phyloP scores from a whole-genome alignment of 2,888 invertebrate genomes.

The Tenthredo amoena region DNA sequence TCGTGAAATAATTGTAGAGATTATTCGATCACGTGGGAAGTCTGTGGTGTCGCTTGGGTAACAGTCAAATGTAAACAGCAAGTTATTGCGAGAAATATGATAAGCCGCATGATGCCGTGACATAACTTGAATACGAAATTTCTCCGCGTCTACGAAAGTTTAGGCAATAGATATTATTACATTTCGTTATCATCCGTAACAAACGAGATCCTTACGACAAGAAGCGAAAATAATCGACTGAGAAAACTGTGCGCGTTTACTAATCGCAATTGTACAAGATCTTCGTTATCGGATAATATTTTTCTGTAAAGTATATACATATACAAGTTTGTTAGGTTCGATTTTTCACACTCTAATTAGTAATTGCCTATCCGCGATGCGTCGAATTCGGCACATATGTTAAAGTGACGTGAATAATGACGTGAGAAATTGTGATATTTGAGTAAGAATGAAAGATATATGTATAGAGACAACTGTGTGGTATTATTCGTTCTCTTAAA shows the following conservation, averaged over 20 bases:
- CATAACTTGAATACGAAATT: conserved; percentile 4
- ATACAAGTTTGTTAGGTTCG: not conserved
- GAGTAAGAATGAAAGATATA: not conserved
- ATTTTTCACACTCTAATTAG: conserved; percentile 20
- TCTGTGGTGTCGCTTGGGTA: not conserved
- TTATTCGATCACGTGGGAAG: conserved; percentile 28
- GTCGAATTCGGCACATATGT: not conserved
- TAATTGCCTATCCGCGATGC: conserved; percentile 8
- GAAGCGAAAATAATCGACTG: not conserved
- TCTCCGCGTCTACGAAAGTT: not conserved
- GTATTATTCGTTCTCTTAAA: not conserved
- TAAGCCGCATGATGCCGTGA: not conserved
- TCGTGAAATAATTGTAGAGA: not conserved
- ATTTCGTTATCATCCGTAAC: conserved; percentile 1
- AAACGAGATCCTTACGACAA: not conserved
- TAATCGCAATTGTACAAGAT: too few relatives aligned
- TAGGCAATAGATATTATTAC: not conserved
- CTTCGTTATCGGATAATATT: not conserved
- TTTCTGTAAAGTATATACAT: not conserved
- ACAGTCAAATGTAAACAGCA: conserved; percentile 20
- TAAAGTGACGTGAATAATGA: not conserved
- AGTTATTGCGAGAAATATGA: conserved; percentile 38
- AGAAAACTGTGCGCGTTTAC: not conserved
- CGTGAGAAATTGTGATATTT: not conserved
- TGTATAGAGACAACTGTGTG: not conserved